These are phyloP conservation scores for Oncorhynchus kisutch DNA, from an alignment of 2,113 vertebrate genomes.

Conservation along the genomic window DNA sequence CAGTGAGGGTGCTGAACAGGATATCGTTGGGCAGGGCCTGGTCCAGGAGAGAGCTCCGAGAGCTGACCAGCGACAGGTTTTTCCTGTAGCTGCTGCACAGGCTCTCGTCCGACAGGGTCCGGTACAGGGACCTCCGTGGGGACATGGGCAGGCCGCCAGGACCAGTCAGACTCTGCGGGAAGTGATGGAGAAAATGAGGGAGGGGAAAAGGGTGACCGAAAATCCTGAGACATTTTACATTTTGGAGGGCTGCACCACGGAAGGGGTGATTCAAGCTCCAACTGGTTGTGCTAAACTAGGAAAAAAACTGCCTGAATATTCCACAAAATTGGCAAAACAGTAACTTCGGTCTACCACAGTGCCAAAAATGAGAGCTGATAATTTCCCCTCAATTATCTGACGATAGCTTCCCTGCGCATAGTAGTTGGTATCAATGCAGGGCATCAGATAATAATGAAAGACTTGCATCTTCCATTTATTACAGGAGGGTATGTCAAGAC, in stretches of 20 bases:
- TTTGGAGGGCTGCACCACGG: background rate
- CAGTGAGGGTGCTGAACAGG: slow-evolving; percentile 84
- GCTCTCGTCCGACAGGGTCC: slow-evolving; percentile 84
- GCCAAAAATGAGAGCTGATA: no score
- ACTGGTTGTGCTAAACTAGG: no score
- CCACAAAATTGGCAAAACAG: no score
- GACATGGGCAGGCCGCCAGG: slow-evolving; percentile 53
- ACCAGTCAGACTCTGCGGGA: background rate
- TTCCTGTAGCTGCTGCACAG: slow-evolving; percentile 81
- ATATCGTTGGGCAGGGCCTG: slow-evolving; percentile 81
- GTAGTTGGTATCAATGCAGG: no score
- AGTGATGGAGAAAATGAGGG: background rate
- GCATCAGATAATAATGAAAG: no score
- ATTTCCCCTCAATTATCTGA: no score
- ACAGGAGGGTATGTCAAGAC: no score
- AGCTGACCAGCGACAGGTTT: slow-evolving; percentile 77
- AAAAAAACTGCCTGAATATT: no score
- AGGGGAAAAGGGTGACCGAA: slow-evolving; percentile 2
- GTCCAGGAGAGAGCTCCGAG: slow-evolving; percentile 81
- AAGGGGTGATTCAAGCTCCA: background rate
- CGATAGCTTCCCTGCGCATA: no score
- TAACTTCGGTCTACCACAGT: no score
- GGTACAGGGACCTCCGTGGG: slow-evolving; percentile 75
- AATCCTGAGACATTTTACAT: background rate
- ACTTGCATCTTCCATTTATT: no score